A percentile compares a stretch with the other conserved stretches of the same genome.
phyloP scores from a whole-genome alignment of 2,797 vertebrate genomes.

The Antennarius maculatus region DNA sequence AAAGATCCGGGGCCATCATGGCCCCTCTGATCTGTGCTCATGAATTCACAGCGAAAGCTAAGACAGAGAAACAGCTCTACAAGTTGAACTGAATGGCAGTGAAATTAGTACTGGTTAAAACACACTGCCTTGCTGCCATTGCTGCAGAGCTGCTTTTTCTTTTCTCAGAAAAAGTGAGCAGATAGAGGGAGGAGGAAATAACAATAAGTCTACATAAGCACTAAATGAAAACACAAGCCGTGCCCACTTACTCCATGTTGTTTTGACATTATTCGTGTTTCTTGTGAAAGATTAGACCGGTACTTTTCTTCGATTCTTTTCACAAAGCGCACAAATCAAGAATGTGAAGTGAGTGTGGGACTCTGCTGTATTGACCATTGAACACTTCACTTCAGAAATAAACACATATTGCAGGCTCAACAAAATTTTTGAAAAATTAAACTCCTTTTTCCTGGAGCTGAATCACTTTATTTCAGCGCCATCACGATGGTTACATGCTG shows the following conservation, averaged over 20 bases:
- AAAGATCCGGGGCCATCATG: conserved; percentile 12
- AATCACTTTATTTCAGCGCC: conserved; percentile 40
- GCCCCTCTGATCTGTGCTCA: conserved; percentile 49
- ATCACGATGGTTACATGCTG: conserved; percentile 41
- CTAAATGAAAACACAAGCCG: conserved; percentile 32
- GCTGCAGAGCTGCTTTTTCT: conserved; percentile 12
- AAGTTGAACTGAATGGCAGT: conserved; percentile 24
- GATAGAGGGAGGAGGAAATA: conserved; percentile 1
- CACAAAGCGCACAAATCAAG: conserved; percentile 18
- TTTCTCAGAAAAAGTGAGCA: conserved; percentile 4
- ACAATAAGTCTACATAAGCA: conserved; percentile 8
- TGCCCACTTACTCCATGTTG: conserved; percentile 12
- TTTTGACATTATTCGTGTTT: conserved; percentile 37
- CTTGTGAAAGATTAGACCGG: conserved; percentile 28
- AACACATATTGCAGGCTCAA: conserved; percentile 10
- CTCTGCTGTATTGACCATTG: conserved; percentile 39
- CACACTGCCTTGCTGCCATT: not conserved
- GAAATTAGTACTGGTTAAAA: conserved; percentile 14
- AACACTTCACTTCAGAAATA: conserved; percentile 28
- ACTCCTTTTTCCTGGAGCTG: conserved; percentile 35
- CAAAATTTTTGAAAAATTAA: conserved; percentile 43
- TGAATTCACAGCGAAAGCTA: conserved; percentile 38
- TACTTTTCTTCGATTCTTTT: conserved; percentile 15
- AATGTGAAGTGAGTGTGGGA: not conserved
- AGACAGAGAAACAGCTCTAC: conserved; percentile 24